phyloP scores from a whole-genome alignment of 35 echinoderm and acorn worm genomes.

The Eucidaris tribuloides region DNA sequence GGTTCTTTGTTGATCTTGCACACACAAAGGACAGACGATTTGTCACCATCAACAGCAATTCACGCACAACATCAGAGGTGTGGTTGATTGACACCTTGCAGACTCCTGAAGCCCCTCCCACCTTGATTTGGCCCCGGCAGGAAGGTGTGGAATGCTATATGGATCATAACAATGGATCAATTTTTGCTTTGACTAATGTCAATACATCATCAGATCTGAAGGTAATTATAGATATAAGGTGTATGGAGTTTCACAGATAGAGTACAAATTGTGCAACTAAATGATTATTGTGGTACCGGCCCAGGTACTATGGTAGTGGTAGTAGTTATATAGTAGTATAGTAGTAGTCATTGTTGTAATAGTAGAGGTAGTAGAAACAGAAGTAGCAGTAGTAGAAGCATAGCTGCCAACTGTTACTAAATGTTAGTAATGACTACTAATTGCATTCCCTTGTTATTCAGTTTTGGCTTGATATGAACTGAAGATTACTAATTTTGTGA shows the following conservation, averaged over 20 bases:
- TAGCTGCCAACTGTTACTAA: too few relatives aligned
- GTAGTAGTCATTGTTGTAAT: too few relatives aligned
- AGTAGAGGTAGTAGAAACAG: too few relatives aligned
- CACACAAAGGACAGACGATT: slow-evolving; percentile 48
- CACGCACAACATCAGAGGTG: slow-evolving; percentile 22
- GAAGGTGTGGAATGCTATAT: slow-evolving; percentile 16
- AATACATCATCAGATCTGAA: background rate
- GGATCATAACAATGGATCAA: background rate
- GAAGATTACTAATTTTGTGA: too few relatives aligned
- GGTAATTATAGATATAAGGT: background rate
- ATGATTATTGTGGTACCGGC: background rate
- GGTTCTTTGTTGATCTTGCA: slow-evolving; percentile 51
- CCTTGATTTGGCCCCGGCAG: slow-evolving; percentile 31
- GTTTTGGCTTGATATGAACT: too few relatives aligned
- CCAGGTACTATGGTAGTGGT: background rate
- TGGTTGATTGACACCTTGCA: slow-evolving; percentile 12
- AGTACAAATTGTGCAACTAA: background rate
- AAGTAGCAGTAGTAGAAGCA: too few relatives aligned
- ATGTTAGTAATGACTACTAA: too few relatives aligned
- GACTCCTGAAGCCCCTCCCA: background rate
- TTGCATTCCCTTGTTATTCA: too few relatives aligned
- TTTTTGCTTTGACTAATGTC: slow-evolving; percentile 17
- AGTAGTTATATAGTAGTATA: too few relatives aligned
- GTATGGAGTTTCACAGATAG: background rate
- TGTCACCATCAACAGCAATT: slow-evolving; percentile 45